Base-by-base conservation (phyloP, 2,888 invertebrate species). In the Drosophila ezoana region DNA sequence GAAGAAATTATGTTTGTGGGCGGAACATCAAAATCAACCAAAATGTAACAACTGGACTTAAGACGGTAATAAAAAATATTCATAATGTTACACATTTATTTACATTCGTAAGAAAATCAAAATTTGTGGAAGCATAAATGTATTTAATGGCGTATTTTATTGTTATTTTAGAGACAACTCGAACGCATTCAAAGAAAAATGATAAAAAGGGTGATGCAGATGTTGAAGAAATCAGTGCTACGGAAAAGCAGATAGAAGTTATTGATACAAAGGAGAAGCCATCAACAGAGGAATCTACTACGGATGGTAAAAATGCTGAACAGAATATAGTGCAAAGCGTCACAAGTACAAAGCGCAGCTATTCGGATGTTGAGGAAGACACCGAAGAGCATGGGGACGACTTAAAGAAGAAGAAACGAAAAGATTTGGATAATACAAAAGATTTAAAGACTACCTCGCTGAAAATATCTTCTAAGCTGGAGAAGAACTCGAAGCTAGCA, bases 331-430 rank as follows among this genome's bases (percentile, higher is more conserved):
- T 53, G n/a, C 78, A 70, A 52, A 81, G 47, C 37, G 68, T 74
- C 3, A 63, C 89, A 6, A 76, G 67, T 40, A 58, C 79, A 35
- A 90, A 91, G 53, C 81, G 91, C 32, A 85, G 81, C 48, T 90
- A 83, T 88, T 91, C 93, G 20, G 93, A 93, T 70, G 90, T 93
- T 86, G 94, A 93, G 40, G 90, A 91, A 45, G 95, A 95, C 18
- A 94, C 94, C 33, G 93, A 93, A 32, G 97, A 97, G 77, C 95
- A 72, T 32, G 73, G 96, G 14, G 95, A 95, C 57, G 92, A 92
- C 62, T 93, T 93, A 40, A 95, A 95, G 76, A 94, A 95, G 58
- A 96, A 96, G 90, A 95, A 96, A 91, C 93, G 95, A n/a, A 96
- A 96, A 90, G 96, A 96, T 54, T 93, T 94, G 35, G 94, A 95